phyloP scores from a whole-genome alignment of 92 coral and sea anemone genomes.

The Pocillopora grandis region DNA sequence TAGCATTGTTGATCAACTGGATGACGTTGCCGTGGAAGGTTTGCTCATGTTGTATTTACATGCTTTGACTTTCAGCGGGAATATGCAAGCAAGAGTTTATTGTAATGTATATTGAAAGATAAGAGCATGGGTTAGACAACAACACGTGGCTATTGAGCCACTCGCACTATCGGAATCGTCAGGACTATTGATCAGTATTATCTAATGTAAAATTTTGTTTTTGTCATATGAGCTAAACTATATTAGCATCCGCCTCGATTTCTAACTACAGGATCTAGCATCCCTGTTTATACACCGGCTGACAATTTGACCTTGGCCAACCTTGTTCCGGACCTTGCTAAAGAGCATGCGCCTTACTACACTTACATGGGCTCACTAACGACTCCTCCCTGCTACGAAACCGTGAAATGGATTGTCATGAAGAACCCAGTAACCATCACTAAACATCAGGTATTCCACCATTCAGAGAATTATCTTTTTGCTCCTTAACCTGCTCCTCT shows the following conservation, averaged over 20 bases:
- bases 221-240: background rate
- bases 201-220: background rate
- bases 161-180: too few species aligned
- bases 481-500: background rate
- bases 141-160: too few species aligned
- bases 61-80: too few species aligned
- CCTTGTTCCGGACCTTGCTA: slow-evolving; percentile 50
- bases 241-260: background rate
- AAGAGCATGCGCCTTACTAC: slow-evolving; percentile 52
- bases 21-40: slow-evolving; percentile 46
- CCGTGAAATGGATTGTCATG: slow-evolving; percentile 81
- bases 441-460: slow-evolving; percentile 46
- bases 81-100: too few species aligned
- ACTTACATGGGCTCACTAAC: slow-evolving; percentile 83
- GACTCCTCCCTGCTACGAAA: slow-evolving; percentile 77
- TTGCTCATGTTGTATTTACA: background rate
- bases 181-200: too few species aligned
- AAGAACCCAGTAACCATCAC: slow-evolving; percentile 56
- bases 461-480: background rate
- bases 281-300: slow-evolving; percentile 26
- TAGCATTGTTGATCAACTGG: slow-evolving; percentile 41
- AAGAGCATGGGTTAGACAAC: too few species aligned
- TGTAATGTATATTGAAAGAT: too few species aligned
- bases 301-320: slow-evolving; percentile 45
- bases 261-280: slow-evolving; percentile 21